A percentile compares a stretch with the other conserved stretches of the same genome.
These are phyloP conservation scores for Caerostris darwini DNA, from an alignment of 1,140 invertebrate species.

Conservation along the genomic window DNA sequence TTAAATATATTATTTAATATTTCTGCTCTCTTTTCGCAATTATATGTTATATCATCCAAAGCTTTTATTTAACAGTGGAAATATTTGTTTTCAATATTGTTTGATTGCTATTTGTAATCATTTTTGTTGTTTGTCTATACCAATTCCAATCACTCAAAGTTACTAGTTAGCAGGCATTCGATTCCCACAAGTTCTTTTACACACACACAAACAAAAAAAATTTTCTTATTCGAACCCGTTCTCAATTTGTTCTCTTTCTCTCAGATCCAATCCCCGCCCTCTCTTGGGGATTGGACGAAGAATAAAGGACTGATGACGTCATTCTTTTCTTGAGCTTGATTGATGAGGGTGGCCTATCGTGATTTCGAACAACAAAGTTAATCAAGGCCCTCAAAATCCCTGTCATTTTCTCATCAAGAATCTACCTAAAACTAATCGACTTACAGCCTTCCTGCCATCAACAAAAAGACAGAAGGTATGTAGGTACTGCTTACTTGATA, in stretches of 20 bases:
- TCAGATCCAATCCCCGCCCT: constrained; percentile 4
- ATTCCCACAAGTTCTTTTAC: neutral
- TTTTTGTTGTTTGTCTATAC: no score
- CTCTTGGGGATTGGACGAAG: constrained; percentile 27
- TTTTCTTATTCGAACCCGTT: constrained; percentile 12
- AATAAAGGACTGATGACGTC: constrained; percentile 34
- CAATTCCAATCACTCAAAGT: neutral
- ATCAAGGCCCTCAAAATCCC: constrained; percentile 56
- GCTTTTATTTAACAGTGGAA: no score
- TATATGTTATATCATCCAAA: no score
- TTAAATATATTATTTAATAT: no score
- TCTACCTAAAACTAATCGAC: constrained; percentile 53
- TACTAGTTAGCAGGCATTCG: neutral
- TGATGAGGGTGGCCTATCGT: constrained; percentile 52
- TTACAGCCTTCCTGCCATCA: constrained; percentile 13
- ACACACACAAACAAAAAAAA: neutral
- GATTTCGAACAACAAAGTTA: constrained; percentile 57
- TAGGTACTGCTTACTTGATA: constrained; percentile 9
- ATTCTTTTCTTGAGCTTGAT: constrained; percentile 28
- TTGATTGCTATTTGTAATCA: no score
- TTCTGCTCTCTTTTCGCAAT: no score
- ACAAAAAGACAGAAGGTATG: constrained; percentile 17
- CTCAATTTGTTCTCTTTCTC: constrained; percentile 9
- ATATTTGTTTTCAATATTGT: no score
- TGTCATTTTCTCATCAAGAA: constrained; percentile 58